These are phyloP conservation scores for Mus spicilegus DNA, from an alignment of 2,113 vertebrate genomes.

Conservation along the genomic window DNA sequence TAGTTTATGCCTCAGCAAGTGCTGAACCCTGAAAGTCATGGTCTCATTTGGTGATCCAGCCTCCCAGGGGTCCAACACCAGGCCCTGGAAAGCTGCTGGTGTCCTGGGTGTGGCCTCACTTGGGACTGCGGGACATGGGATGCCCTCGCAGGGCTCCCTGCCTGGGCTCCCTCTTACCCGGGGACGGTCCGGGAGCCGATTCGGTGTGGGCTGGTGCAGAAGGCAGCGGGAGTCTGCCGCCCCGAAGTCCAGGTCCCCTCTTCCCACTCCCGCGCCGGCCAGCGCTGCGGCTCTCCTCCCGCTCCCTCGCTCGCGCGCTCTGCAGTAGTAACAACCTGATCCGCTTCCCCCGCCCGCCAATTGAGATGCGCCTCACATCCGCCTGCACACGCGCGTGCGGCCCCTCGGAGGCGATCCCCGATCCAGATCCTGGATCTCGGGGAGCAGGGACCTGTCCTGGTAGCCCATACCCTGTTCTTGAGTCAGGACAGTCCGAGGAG, in stretches of 20 bases:
- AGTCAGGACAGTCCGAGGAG: not conserved
- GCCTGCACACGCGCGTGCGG: slow-evolving; percentile 35
- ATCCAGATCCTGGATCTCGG: not conserved
- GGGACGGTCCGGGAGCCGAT: not conserved
- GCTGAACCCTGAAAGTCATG: slow-evolving; percentile 40
- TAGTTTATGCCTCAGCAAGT: not conserved
- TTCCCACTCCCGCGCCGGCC: not conserved
- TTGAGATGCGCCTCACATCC: slow-evolving; percentile 81
- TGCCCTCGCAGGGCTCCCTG: not conserved
- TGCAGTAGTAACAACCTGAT: slow-evolving; percentile 72
- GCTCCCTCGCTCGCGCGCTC: slow-evolving; percentile 9
- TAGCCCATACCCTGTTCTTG: not conserved
- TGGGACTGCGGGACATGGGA: not conserved
- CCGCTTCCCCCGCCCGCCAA: slow-evolving; percentile 69
- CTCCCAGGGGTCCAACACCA: not conserved
- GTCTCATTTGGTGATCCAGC: slow-evolving; percentile 4
- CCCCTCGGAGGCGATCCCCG: slow-evolving; percentile 46
- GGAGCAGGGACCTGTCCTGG: not conserved
- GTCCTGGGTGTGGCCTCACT: not conserved
- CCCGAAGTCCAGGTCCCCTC: slow-evolving; percentile 1
- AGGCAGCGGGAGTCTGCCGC: not conserved
- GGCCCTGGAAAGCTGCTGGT: not conserved
- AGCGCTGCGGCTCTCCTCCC: slow-evolving; percentile 60
- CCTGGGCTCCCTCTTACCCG: slow-evolving; percentile 62
- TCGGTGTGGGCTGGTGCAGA: not conserved